Evolutionary conservation across 2,797 vertebrate species (phyloP).

Genomic region (Pampus argenteus): DNA sequence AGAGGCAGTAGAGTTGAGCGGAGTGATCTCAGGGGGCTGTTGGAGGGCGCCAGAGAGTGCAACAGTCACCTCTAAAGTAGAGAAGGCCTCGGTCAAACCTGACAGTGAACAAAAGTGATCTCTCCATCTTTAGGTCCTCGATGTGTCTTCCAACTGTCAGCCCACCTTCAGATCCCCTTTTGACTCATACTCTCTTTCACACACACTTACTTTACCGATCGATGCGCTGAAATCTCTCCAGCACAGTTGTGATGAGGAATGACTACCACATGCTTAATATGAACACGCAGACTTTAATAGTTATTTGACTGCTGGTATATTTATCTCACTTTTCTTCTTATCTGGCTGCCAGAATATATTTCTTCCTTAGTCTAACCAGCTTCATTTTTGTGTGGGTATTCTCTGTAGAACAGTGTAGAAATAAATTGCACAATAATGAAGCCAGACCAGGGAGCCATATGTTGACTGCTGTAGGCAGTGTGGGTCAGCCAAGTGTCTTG

Average conservation of each 20-base stretch:
- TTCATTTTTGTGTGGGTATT: slow-evolving; percentile 72
- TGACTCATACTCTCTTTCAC: slow-evolving; percentile 73
- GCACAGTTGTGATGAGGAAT: slow-evolving; percentile 75
- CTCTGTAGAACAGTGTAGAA: slow-evolving; percentile 52
- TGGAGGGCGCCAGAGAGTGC: slow-evolving; percentile 73
- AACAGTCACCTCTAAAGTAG: slow-evolving; percentile 78
- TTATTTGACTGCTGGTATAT: slow-evolving; percentile 61
- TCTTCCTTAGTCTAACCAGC: slow-evolving; percentile 51
- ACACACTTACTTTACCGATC: slow-evolving; percentile 70
- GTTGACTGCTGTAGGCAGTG: slow-evolving; percentile 61
- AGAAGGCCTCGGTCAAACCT: slow-evolving; percentile 77
- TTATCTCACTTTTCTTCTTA: slow-evolving; percentile 48
- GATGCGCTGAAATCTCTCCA: slow-evolving; percentile 71
- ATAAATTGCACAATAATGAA: slow-evolving; percentile 48
- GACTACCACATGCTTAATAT: slow-evolving; percentile 61
- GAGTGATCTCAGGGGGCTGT: slow-evolving; percentile 72
- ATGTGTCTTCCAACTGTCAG: slow-evolving; percentile 70
- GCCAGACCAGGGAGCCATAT: slow-evolving; percentile 48
- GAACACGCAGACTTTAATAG: slow-evolving; percentile 57
- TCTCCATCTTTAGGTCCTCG: slow-evolving; percentile 73
- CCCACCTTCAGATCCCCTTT: slow-evolving; percentile 81
- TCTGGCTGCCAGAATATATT: slow-evolving; percentile 60
- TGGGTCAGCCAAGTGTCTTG: slow-evolving; percentile 63
- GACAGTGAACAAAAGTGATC: slow-evolving; percentile 77
- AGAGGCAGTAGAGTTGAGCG: slow-evolving; percentile 64